These are phyloP conservation scores for Heliothis virescens DNA, from an alignment of 1,140 invertebrate genomes.

Conservation along the genomic window DNA sequence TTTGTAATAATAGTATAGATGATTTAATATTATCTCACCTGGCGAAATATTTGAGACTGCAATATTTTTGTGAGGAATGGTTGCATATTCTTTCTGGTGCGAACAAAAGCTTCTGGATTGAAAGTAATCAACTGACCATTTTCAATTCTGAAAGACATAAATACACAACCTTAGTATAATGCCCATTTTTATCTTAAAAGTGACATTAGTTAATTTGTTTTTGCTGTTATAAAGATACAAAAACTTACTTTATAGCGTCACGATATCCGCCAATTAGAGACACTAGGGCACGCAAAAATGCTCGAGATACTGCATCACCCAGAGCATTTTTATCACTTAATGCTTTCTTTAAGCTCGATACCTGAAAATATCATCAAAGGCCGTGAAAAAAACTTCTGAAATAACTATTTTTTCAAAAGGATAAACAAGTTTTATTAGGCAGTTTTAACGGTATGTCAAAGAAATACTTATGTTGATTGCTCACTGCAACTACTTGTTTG, in stretches of 20 bases:
- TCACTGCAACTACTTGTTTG: no score
- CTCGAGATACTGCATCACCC: constrained; percentile 96
- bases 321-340: constrained; percentile 91
- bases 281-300: constrained; percentile 96
- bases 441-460: no score
- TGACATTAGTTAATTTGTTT: no score
- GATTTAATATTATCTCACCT: constrained; percentile 86
- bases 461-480: no score
- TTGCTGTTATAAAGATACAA: background rate
- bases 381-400: background rate
- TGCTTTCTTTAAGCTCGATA: constrained; percentile 89
- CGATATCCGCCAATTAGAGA: constrained; percentile 97
- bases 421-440: no score
- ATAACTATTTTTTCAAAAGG: background rate
- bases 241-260: constrained; percentile 92
- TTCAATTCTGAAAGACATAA: constrained; percentile 84
- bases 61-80: constrained; percentile 96
- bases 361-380: constrained; percentile 83
- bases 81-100: constrained; percentile 93
- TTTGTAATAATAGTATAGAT: no score
- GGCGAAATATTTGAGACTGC: constrained; percentile 97
- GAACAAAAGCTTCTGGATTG: constrained; percentile 94
- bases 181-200: background rate
- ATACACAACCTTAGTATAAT: background rate
- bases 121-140: constrained; percentile 95